Evolutionary conservation across 2,888 invertebrate species (phyloP).

Genomic region (Hylaea fasciaria): DNA sequence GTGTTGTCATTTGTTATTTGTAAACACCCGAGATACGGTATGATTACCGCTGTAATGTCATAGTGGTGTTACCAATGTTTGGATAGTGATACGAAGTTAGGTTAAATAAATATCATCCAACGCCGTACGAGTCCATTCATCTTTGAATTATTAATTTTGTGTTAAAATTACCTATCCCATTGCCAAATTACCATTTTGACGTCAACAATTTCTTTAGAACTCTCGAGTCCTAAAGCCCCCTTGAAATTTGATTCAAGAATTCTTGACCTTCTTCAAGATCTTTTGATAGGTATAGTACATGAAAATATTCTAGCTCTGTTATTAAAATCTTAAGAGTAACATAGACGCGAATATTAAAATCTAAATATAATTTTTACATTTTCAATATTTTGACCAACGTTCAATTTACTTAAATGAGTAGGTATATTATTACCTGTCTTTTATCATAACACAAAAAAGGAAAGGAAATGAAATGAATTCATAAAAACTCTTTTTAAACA

Average conservation of each 20-base stretch:
- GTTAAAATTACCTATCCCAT: background rate
- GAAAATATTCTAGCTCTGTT: conserved; percentile 5
- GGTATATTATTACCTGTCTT: too few species aligned
- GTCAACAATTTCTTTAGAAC: conserved; percentile 1
- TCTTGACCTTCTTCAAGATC: conserved; percentile 14
- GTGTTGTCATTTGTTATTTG: conserved; percentile 42
- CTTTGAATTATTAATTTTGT: background rate
- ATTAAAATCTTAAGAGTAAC: conserved; percentile 1
- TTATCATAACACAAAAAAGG: too few species aligned
- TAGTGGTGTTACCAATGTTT: conserved; percentile 19
- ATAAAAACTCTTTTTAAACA: too few species aligned
- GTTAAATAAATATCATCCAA: conserved; percentile 9
- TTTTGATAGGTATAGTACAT: conserved; percentile 3
- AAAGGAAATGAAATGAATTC: too few species aligned
- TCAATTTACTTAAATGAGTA: too few species aligned
- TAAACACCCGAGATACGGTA: conserved; percentile 43
- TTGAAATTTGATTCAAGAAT: conserved; percentile 4
- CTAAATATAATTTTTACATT: background rate
- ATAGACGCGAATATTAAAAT: background rate
- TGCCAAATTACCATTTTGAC: background rate
- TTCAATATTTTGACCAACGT: background rate
- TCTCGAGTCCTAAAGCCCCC: conserved; percentile 1
- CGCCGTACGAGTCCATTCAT: background rate
- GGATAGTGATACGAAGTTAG: conserved; percentile 10
- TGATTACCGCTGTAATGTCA: too few species aligned